phyloP scores from a whole-genome alignment of 2,888 invertebrate genomes.

The Mamestra brassicae region DNA sequence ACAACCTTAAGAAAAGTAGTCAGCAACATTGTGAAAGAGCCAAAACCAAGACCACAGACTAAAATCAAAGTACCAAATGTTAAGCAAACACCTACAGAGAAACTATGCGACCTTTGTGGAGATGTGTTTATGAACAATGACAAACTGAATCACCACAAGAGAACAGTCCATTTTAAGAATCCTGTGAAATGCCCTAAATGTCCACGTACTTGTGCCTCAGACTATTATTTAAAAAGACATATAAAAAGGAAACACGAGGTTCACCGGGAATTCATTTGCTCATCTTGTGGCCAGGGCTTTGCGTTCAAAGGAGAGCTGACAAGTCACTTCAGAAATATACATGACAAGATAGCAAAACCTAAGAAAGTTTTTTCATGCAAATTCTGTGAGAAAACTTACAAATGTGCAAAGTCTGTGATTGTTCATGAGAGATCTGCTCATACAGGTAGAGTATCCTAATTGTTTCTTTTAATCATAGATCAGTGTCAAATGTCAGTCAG shows the following conservation, averaged over 20 bases:
- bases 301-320: constrained; percentile 81
- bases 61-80: constrained; percentile 63
- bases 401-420: constrained; percentile 82
- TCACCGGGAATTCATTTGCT: constrained; percentile 80
- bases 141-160: constrained; percentile 77
- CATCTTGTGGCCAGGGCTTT: constrained; percentile 80
- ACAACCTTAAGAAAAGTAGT: constrained; percentile 58
- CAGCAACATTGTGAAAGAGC: constrained; percentile 32
- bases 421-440: constrained; percentile 88
- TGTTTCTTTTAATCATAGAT: neutral
- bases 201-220: constrained; percentile 74
- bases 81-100: constrained; percentile 66
- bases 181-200: constrained; percentile 81
- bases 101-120: constrained; percentile 85
- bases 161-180: constrained; percentile 74
- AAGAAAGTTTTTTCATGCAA: constrained; percentile 80
- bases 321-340: constrained; percentile 80
- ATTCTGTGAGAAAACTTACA: constrained; percentile 84
- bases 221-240: constrained; percentile 81
- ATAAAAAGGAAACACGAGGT: constrained; percentile 80
- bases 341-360: constrained; percentile 76
- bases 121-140: constrained; percentile 77
- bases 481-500: neutral
- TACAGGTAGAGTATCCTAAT: constrained; percentile 78
- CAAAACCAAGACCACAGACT: constrained; percentile 59